A percentile compares a stretch with the other conserved stretches of the same genome.
Conservation (phyloP, 2,888 invertebrate genomes). For the Tenthredo livida region DNA sequence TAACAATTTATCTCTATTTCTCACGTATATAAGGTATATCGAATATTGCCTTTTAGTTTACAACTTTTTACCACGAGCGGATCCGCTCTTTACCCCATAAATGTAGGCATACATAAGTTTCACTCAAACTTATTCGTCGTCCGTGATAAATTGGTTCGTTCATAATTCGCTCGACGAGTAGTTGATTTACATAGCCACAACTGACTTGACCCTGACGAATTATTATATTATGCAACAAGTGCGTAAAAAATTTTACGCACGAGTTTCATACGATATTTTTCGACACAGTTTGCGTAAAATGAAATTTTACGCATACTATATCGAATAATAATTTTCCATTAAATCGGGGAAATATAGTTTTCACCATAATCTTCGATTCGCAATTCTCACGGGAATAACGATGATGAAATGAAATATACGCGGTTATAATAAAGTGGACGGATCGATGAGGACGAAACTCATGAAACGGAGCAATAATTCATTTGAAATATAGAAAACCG, state of each 20-base stretch:
- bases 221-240: too few relatives aligned
- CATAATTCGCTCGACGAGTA: not conserved
- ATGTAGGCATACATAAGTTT: not conserved
- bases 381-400: not conserved
- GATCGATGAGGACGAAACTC: not conserved
- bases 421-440: not conserved
- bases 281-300: too few relatives aligned
- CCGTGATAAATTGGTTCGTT: not conserved
- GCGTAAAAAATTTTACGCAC: too few relatives aligned
- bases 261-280: too few relatives aligned
- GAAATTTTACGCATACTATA: too few relatives aligned
- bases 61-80: not conserved
- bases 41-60: not conserved
- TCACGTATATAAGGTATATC: not conserved
- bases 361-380: not conserved
- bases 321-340: not conserved
- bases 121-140: slow-evolving; percentile 6
- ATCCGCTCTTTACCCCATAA: too few relatives aligned
- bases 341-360: not conserved
- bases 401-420: not conserved
- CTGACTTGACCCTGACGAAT: not conserved
- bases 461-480: not conserved
- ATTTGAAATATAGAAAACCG: not conserved
- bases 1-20: not conserved
- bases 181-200: not conserved